Evolutionary conservation across 2,797 vertebrate genomes (phyloP), one percentile per base, ranked within the genome.

Genomic region (Acanthornis magna): DNA sequence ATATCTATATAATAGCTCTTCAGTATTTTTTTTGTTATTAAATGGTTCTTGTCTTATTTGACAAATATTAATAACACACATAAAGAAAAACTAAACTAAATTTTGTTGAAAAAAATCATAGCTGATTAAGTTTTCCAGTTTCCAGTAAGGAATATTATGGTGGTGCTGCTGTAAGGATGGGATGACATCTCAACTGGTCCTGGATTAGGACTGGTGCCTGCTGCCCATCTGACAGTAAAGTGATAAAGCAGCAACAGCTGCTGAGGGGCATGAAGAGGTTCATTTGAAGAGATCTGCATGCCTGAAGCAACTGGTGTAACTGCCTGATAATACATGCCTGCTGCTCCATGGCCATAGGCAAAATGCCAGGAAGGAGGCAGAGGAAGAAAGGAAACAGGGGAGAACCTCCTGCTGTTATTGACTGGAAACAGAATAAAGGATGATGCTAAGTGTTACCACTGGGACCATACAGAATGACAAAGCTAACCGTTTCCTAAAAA

Each of bases 171-270:
- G 3, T 62, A 55, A 67, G 45, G 53, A 68, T 58, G 65, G 74
- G 91, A 87, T 36, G 45, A 55, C 62, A 71, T 85, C 53, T 92
- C 3, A 14, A 45, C 84, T 81, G 55, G 48, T 63, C 60, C 45
- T 80, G 57, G 51, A 74, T 91, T 48, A 45, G 51, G 19, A 43
- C 53, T 45, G 70, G 29, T 88, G 75, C 75, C 70, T 84, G 58
- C 54, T 88, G 77, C n/a, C 63, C 47, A 45, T 55, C 16, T 81
- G 90, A 68, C 77, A 88, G 68, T 34, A 66, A 95, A 94, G 34
- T 50, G 77, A 92, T 45, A 89, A 79, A 74, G 65, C 58, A 86
- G 53, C 43, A 84, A 82, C 89, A 97, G 94, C 88, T 97, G 93
- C 70, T 57, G n/a, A 83, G 53, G 40, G 70, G 47, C 60, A 75